These are phyloP conservation scores for Escarpia spicata DNA, from an alignment of 2,888 invertebrate genomes.

Conservation along the genomic window DNA sequence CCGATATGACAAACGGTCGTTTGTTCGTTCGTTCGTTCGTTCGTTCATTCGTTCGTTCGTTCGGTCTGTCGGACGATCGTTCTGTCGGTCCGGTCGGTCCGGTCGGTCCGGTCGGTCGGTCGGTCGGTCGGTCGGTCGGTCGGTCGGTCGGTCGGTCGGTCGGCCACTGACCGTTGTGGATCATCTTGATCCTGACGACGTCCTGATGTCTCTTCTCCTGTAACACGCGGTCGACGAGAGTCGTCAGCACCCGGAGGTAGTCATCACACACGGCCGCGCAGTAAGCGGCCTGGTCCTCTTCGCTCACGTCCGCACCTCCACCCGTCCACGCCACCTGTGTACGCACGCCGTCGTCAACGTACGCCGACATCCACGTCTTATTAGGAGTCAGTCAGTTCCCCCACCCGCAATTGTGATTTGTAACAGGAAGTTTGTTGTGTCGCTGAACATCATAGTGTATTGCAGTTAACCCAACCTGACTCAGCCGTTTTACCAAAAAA, in stretches of 20 bases:
- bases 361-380: not conserved
- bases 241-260: slow-evolving; percentile 16
- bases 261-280: not conserved
- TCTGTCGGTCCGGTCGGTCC: not conserved
- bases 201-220: not conserved
- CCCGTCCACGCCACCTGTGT: not conserved
- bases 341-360: not conserved
- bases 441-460: no score
- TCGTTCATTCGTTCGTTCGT: no score
- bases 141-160: not conserved
- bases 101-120: slow-evolving; percentile 13
- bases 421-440: no score
- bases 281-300: not conserved
- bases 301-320: not conserved
- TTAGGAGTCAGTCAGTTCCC: no score
- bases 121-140: not conserved
- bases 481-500: no score
- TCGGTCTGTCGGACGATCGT: no score
- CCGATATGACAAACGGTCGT: not conserved
- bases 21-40: no score
- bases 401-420: no score
- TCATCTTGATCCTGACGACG: not conserved
- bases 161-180: not conserved
- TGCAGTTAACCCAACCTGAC: no score
- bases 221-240: not conserved